Evolutionary conservation across 2,888 invertebrate genomes (phyloP).

Genomic region (Megaustenia siamemsis): DNA sequence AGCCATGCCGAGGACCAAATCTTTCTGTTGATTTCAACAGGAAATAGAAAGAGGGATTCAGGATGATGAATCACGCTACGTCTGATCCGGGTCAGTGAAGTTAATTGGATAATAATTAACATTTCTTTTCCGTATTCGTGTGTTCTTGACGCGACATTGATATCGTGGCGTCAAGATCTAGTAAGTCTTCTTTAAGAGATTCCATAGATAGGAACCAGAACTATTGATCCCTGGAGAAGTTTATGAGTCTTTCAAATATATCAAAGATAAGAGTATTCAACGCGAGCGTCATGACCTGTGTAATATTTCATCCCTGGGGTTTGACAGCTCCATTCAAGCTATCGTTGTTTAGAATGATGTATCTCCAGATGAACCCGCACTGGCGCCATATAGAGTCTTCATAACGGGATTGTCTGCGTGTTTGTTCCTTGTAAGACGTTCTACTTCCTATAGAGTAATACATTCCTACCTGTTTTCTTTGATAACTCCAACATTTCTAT

Average conservation of each 20-base stretch:
- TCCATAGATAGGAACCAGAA: neutral
- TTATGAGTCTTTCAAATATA: neutral
- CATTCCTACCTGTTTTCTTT: too few species aligned
- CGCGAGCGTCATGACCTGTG: conserved; percentile 14
- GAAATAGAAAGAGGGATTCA: neutral
- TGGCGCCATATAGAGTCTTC: conserved; percentile 14
- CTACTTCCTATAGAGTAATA: too few species aligned
- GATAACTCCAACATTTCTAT: too few species aligned
- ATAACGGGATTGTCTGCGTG: neutral
- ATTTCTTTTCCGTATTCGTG: neutral
- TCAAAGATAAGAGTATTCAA: neutral
- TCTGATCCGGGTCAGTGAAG: neutral
- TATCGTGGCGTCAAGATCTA: neutral
- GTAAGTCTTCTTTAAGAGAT: neutral
- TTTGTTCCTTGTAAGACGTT: neutral
- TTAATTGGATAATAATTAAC: neutral
- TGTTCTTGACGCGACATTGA: neutral
- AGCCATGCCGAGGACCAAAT: too few species aligned
- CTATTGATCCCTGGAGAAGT: neutral
- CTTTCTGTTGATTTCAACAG: neutral
- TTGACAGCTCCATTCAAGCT: conserved; percentile 3
- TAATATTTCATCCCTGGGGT: neutral
- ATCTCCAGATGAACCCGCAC: neutral
- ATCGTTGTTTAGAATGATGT: neutral
- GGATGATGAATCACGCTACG: neutral